Base-by-base conservation (phyloP, 2,797 vertebrate species). In the Hypotaenidia okinawae region DNA sequence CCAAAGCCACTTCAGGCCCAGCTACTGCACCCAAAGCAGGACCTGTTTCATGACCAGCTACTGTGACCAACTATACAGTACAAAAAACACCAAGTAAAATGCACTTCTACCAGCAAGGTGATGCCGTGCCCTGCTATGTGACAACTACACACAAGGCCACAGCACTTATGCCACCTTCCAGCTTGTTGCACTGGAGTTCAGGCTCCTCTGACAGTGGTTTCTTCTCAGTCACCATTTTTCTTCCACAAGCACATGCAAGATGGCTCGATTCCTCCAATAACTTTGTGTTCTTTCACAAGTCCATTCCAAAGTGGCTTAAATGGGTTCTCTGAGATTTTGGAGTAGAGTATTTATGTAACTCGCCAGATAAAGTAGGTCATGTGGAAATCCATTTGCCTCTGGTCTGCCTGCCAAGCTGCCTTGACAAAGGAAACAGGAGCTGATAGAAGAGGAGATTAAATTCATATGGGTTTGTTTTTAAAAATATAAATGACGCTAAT, bases 91-190 rank as follows among this genome's bases (percentile, higher is more conserved):
- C 69, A 59, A 30, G 6, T 12, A 17, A 61, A 78, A 63, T 9
- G 28, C n/a, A 6, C n/a, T 64, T 52, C 0, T 1, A 14, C 25
- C 0, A 0, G 25, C 2, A 4, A 72, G 62, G 68, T 30, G 76
- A 54, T 1, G 6, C 25, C 8, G 1, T 8, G 37, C 41, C 21
- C 27, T 32, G 55, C 37, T 76, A 6, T 14, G 63, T 52, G 59
- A 58, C 0, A 0, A 9, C 47, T 16, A 2, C 33, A 4, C 2
- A 0, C 5, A 3, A 0, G 3, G 39, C 18, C 45, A 45, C 1
- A 0, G 47, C 17, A 62, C 47, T 33, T 52, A 33, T n/a, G 66
- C 37, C 33, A 23, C 79, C 73, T 87, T 72, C 37, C 76, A 32
- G 37, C 62, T 81, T 32, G 14, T 25, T 32, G 45, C 2, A 0